Percentiles rank a stretch among this genome's conserved stretches.
Evolutionary conservation across 2,797 vertebrate genomes (phyloP).

Genomic region (Onychomys torridus): DNA sequence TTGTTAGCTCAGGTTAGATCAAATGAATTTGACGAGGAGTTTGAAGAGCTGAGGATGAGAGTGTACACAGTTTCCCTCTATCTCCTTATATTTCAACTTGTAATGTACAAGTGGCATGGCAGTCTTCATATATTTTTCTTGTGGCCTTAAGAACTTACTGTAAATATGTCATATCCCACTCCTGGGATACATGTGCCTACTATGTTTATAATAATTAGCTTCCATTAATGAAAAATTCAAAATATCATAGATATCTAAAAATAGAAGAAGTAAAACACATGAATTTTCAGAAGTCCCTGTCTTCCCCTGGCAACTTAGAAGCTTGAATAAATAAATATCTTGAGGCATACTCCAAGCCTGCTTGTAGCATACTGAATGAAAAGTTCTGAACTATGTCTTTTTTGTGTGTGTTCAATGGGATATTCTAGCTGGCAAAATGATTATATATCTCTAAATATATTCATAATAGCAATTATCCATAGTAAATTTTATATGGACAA

Average conservation of each 20-base stretch:
- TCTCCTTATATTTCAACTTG: not conserved
- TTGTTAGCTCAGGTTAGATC: not conserved
- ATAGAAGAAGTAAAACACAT: not conserved
- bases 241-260: not conserved
- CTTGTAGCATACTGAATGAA: not conserved
- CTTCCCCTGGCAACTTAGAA: not conserved
- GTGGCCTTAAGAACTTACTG: not conserved
- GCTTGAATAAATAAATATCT: not conserved
- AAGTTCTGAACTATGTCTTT: not conserved
- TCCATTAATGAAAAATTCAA: constrained; percentile 11
- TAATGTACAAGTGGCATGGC: not conserved
- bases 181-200: not conserved
- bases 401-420: not conserved
- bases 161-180: not conserved
- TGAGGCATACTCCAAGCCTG: not conserved
- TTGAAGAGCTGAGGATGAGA: not conserved
- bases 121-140: not conserved
- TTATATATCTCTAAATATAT: not conserved
- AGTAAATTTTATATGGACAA: not conserved
- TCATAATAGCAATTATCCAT: not conserved
- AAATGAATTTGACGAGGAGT: not conserved
- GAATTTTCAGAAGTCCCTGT: not conserved
- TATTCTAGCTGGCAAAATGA: not conserved
- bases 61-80: not conserved
- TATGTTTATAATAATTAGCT: not conserved